phyloP scores from a whole-genome alignment of 2,797 vertebrate genomes.

The Cichlasoma orientale region DNA sequence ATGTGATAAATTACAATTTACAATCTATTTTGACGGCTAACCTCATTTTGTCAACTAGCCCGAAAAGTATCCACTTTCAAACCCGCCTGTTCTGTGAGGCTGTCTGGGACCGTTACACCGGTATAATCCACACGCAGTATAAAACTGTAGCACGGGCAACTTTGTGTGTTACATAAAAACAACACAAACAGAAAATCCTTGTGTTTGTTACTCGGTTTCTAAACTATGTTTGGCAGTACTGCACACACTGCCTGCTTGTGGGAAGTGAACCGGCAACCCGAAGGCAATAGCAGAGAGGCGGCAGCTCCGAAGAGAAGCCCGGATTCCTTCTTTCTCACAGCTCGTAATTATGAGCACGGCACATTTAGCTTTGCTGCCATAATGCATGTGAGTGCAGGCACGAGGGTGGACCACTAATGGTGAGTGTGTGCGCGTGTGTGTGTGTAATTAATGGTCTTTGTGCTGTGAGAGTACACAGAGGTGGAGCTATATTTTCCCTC shows the following conservation, averaged over 20 bases:
- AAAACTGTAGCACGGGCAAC: no score
- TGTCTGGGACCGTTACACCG: not conserved
- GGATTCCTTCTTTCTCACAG: not conserved
- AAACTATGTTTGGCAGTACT: not conserved
- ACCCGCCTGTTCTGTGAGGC: no score
- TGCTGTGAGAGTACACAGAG: slow-evolving; percentile 62
- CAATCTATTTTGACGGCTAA: not conserved
- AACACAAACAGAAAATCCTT: not conserved
- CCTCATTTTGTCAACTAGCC: not conserved
- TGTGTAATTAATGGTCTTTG: slow-evolving; percentile 68
- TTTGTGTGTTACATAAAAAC: not conserved
- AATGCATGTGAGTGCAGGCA: not conserved
- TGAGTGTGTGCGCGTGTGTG: slow-evolving; percentile 12
- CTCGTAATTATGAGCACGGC: not conserved
- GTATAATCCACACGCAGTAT: no score
- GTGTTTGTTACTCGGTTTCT: not conserved
- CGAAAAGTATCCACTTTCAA: not conserved
- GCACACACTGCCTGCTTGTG: not conserved
- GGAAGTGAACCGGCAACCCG: not conserved
- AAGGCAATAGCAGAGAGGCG: not conserved
- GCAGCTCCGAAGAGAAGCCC: not conserved
- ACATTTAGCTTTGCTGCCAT: not conserved
- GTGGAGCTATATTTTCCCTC: slow-evolving; percentile 62
- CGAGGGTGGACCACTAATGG: not conserved
- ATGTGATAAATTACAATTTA: not conserved